Conservation (phyloP, 2,888 invertebrate genomes). For the Himalopsyche kuldschensis region DNA sequence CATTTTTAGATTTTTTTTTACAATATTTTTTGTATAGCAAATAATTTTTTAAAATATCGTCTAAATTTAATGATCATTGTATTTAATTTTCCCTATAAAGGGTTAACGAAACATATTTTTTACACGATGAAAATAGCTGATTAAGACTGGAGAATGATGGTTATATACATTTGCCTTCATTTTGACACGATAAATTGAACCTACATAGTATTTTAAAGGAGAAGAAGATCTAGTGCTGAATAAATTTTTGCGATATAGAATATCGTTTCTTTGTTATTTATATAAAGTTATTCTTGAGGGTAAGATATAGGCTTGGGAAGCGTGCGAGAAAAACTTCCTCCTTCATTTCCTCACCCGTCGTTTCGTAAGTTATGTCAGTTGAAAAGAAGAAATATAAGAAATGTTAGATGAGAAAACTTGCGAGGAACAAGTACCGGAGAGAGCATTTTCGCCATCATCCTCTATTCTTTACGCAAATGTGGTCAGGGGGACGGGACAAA, state of each 20-base stretch:
- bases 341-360: slow-evolving; percentile 26
- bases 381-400: slow-evolving; percentile 17
- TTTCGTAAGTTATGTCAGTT: slow-evolving; percentile 23
- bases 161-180: no score
- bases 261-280: background rate
- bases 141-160: no score
- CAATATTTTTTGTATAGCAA: no score
- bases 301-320: background rate
- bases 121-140: no score
- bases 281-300: background rate
- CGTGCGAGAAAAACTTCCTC: background rate
- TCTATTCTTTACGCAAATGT: background rate
- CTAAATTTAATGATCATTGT: no score
- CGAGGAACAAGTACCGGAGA: background rate
- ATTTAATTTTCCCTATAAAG: no score
- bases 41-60: no score
- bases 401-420: slow-evolving; percentile 25
- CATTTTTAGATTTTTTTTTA: no score
- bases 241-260: background rate
- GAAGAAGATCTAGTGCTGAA: no score
- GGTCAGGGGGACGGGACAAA: background rate
- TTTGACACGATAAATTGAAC: no score
- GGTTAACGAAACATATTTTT: no score
- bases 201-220: no score
- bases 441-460: background rate